Evolutionary conservation across 2,888 invertebrate genomes (phyloP).

Genomic region (Epicampocera succincta): DNA sequence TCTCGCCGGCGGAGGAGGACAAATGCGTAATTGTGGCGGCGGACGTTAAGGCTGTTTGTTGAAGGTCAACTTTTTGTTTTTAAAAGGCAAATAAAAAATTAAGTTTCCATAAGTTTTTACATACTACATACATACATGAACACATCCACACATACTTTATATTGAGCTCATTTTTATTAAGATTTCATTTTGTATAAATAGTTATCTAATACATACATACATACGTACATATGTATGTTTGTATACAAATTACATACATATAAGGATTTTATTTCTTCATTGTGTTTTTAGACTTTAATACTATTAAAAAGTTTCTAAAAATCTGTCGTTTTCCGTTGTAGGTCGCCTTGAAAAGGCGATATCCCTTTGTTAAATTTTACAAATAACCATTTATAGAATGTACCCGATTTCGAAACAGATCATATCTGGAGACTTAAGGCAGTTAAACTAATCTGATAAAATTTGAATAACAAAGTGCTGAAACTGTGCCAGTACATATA

Average conservation of each 20-base stretch:
- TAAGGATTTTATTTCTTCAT: conserved; percentile 30
- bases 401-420: too few species aligned
- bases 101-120: conserved; percentile 17
- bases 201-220: conserved; percentile 17
- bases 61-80: neutral
- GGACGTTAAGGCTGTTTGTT: conserved; percentile 39
- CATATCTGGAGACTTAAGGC: too few species aligned
- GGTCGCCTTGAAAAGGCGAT: too few species aligned
- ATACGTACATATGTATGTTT: too few species aligned
- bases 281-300: conserved; percentile 18
- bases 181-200: conserved; percentile 42
- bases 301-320: conserved; percentile 1
- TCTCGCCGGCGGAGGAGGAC: conserved; percentile 6
- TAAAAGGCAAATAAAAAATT: conserved; percentile 11
- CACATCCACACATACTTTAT: neutral
- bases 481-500: too few species aligned
- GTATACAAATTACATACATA: neutral
- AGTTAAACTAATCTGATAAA: too few species aligned
- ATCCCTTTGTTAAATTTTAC: too few species aligned
- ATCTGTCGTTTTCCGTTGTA: conserved; percentile 1
- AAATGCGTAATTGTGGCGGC: conserved; percentile 5
- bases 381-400: too few species aligned
- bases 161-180: neutral
- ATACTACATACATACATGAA: neutral
- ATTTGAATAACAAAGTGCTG: too few species aligned